These are phyloP conservation scores for Orycteropus afer DNA, from an alignment of 2,113 vertebrate genomes.

Conservation along the genomic window DNA sequence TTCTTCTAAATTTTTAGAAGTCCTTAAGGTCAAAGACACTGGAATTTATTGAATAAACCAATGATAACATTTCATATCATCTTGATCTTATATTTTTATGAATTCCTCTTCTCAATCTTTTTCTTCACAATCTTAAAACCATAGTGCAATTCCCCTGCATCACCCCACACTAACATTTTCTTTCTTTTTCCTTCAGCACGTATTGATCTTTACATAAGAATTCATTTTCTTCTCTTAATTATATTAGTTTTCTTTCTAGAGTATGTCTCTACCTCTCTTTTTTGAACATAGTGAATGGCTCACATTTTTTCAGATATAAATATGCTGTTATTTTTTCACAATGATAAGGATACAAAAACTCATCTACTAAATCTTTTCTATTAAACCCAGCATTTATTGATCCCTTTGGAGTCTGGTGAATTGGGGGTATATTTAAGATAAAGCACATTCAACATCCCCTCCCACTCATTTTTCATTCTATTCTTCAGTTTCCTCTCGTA, in stretches of 20 bases:
- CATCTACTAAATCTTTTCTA: neutral
- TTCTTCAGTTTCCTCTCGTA: constrained; percentile 15
- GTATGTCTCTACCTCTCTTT: neutral
- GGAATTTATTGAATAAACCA: constrained; percentile 25
- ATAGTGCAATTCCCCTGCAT: neutral
- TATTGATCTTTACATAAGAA: neutral
- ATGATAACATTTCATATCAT: neutral
- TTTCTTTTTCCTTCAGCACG: neutral
- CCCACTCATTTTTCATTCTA: neutral
- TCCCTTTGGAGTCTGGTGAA: neutral
- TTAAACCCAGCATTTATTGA: neutral
- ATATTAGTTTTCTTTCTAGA: neutral
- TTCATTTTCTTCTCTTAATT: neutral
- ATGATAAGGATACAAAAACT: neutral
- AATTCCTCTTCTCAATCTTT: neutral
- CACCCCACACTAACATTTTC: neutral
- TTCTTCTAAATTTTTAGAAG: constrained; percentile 14
- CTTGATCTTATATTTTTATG: neutral
- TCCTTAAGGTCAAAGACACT: neutral
- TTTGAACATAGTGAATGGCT: neutral
- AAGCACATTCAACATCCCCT: neutral
- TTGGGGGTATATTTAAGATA: neutral
- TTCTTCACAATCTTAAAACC: neutral
- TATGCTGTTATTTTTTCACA: neutral
- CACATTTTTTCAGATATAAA: constrained; percentile 3